Percentiles rank a stretch among this genome's conserved stretches.
Conservation (phyloP, 2,797 vertebrate genomes). For the Parotocinclus haroldoi region DNA sequence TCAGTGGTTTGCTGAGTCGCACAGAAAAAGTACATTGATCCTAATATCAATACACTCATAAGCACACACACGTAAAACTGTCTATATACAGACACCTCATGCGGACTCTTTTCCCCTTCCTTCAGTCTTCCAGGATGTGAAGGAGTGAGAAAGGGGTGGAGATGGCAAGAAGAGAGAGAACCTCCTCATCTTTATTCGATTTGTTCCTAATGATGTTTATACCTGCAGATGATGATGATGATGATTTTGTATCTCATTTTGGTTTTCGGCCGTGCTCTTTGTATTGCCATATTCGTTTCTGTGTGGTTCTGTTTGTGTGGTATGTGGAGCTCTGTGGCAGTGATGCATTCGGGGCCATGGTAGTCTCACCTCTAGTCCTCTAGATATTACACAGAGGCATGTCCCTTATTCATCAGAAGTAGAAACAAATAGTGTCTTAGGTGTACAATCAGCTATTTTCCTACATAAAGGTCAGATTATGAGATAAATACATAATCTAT, state of each 20-base stretch:
- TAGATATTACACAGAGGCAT: conserved; percentile 19
- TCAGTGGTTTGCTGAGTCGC: conserved; percentile 25
- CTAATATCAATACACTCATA: background rate
- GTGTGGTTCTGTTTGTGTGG: conserved; percentile 40
- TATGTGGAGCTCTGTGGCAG: conserved; percentile 58
- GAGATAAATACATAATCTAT: background rate
- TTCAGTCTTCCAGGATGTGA: conserved; percentile 69
- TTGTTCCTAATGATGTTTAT: conserved; percentile 53
- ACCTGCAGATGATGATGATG: conserved; percentile 38
- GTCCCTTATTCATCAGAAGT: conserved; percentile 3
- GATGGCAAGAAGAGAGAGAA: conserved; percentile 64
- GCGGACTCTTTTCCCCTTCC: conserved; percentile 25
- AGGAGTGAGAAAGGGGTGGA: conserved; percentile 58
- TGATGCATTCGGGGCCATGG: conserved; percentile 47
- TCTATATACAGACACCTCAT: background rate
- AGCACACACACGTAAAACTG: background rate
- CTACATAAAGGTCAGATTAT: background rate
- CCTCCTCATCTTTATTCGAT: conserved; percentile 62
- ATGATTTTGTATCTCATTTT: conserved; percentile 46
- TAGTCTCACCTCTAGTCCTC: conserved; percentile 22
- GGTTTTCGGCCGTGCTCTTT: conserved; percentile 48
- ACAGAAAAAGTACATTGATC: conserved; percentile 7
- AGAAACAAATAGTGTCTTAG: conserved; percentile 1
- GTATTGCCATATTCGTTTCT: conserved; percentile 48
- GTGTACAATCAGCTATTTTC: conserved; percentile 27